These are phyloP conservation scores for Trachemys scripta DNA, from an alignment of 2,113 vertebrate species.

Conservation along the genomic window DNA sequence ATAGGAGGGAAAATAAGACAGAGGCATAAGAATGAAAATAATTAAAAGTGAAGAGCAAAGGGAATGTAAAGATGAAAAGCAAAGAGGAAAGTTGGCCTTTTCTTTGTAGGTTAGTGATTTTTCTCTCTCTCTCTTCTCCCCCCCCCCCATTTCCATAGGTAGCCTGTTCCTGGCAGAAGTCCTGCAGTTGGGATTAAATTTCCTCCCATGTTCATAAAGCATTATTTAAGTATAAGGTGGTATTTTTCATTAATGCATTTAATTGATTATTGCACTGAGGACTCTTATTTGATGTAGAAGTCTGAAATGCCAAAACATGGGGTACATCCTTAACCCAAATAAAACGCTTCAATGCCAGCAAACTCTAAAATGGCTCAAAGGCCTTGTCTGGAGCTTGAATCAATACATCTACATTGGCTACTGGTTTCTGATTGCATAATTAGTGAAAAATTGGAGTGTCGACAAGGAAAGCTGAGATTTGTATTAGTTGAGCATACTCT, in stretches of 20 bases:
- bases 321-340: conserved; percentile 28
- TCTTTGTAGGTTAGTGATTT: not conserved
- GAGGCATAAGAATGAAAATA: not conserved
- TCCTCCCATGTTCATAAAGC: conserved; percentile 26
- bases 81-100: not conserved
- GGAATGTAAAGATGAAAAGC: not conserved
- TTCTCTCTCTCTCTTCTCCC: not conserved
- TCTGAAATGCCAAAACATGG: conserved; percentile 30
- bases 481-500: conserved; percentile 24
- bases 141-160: not conserved
- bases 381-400: conserved; percentile 4
- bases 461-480: conserved; percentile 26
- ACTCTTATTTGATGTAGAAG: conserved; percentile 14
- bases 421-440: fast-evolving
- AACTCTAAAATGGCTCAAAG: not conserved
- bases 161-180: not conserved
- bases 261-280: conserved; percentile 31
- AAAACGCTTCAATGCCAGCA: conserved; percentile 39
- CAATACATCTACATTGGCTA: conserved; percentile 2
- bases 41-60: not conserved
- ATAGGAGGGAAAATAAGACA: not conserved
- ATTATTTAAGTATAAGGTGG: conserved; percentile 7
- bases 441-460: not conserved
- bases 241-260: conserved; percentile 28
- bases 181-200: not conserved